Conservation (phyloP, 2,888 invertebrate genomes). For the Drosophila fungiperda region DNA sequence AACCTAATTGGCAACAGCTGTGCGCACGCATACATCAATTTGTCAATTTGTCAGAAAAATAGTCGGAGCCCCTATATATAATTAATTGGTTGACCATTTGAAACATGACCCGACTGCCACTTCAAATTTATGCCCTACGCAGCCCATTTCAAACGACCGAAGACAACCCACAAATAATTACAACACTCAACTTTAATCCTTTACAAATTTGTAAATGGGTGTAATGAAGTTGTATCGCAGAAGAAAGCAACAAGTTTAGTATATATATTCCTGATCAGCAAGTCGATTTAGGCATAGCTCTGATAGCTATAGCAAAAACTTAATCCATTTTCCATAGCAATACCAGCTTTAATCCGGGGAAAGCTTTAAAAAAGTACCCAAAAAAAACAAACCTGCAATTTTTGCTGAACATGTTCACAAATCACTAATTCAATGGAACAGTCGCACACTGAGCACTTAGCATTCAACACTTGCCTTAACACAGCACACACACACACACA, state of each 20-base stretch:
- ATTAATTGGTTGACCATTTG: slow-evolving; percentile 48
- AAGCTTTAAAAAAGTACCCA: not conserved
- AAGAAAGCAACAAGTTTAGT: not conserved
- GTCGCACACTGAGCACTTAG: not conserved
- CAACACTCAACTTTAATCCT: not conserved
- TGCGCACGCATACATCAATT: slow-evolving; percentile 48
- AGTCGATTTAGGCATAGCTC: not conserved
- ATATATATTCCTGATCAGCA: not conserved
- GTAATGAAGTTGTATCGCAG: not conserved
- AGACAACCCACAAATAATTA: not conserved
- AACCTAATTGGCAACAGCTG: slow-evolving; percentile 72
- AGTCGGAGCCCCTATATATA: slow-evolving; percentile 39
- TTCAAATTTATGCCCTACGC: slow-evolving; percentile 7
- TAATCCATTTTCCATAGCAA: not conserved
- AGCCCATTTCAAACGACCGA: slow-evolving; percentile 10
- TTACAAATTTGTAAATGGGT: too few species aligned
- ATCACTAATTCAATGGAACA: slow-evolving; percentile 21
- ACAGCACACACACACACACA: slow-evolving; percentile 2
- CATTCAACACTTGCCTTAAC: not conserved
- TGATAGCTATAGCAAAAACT: not conserved
- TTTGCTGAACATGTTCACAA: slow-evolving; percentile 3
- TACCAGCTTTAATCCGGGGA: not conserved
- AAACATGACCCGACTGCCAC: slow-evolving; percentile 34
- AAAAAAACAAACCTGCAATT: not conserved
- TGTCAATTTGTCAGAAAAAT: slow-evolving; percentile 41